Percentiles rank a stretch among this genome's conserved stretches.
phyloP scores from a whole-genome alignment of 1,140 invertebrate genomes.

The Doryteuthis pealeii region DNA sequence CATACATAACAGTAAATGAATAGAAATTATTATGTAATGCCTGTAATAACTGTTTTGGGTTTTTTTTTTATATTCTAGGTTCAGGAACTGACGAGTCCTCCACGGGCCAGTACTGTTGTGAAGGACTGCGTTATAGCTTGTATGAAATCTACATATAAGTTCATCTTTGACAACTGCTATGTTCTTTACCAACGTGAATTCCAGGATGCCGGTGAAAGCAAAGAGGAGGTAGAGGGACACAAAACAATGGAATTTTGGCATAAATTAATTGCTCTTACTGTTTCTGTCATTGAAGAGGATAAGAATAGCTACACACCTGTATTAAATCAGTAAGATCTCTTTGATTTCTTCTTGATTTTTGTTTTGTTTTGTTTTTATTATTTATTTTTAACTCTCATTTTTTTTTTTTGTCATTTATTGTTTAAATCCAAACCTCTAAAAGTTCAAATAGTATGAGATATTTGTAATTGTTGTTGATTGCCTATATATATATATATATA shows the following conservation, averaged over 20 bases:
- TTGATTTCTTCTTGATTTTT: neutral
- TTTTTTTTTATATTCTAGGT: constrained; percentile 68
- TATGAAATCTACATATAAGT: constrained; percentile 95
- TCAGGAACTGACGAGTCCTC: constrained; percentile 96
- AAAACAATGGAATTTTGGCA: constrained; percentile 92
- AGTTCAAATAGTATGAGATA: no score
- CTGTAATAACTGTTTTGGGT: neutral
- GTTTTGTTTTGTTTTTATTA: no score
- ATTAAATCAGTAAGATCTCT: constrained; percentile 79
- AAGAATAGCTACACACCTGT: constrained; percentile 98
- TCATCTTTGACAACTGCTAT: constrained; percentile 97
- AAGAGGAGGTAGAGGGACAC: neutral
- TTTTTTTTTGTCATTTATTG: no score
- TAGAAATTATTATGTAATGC: no score
- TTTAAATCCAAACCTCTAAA: neutral
- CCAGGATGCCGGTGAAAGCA: constrained; percentile 65
- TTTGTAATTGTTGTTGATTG: no score
- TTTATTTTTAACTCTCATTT: no score
- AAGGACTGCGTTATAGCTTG: constrained; percentile 99
- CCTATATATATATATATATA: no score
- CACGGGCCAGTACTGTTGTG: constrained; percentile 94
- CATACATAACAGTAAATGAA: no score
- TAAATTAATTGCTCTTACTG: constrained; percentile 95
- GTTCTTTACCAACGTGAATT: constrained; percentile 92
- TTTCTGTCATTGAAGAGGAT: constrained; percentile 98